Conservation (phyloP, 1,140 invertebrate species). For the Heliconius hewitsoni region DNA sequence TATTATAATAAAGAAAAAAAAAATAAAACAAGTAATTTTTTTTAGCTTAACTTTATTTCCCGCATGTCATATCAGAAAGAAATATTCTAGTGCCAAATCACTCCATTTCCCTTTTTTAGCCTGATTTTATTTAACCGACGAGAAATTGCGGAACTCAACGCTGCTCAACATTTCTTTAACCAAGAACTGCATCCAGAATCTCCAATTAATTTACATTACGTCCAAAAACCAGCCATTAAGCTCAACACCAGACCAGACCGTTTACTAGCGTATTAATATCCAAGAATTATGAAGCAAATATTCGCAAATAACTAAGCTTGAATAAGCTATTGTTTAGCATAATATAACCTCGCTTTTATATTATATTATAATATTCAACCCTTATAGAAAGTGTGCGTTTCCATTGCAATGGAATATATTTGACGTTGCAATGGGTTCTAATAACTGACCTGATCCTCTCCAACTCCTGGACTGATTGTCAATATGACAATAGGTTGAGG, state of each 20-base stretch:
- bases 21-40: no score
- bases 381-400: conserved; percentile 25
- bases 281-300: conserved; percentile 45
- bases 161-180: neutral
- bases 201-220: neutral
- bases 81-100: no score
- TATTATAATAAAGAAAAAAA: no score
- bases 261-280: conserved; percentile 25
- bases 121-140: no score
- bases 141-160: no score
- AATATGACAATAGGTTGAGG: no score
- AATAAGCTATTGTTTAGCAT: conserved; percentile 28
- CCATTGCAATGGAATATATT: conserved; percentile 32
- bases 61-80: no score
- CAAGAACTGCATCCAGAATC: neutral
- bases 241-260: conserved; percentile 5
- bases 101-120: no score
- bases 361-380: conserved; percentile 38
- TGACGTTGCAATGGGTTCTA: neutral
- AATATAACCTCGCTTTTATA: conserved; percentile 31
- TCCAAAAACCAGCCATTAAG: neutral
- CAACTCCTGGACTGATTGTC: no score
- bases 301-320: conserved; percentile 24
- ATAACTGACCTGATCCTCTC: no score
- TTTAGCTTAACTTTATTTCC: no score